Percentiles rank a stretch among this genome's conserved stretches.
Conservation (phyloP, 2,113 vertebrate species). For the Haplotaxodon microlepis region DNA sequence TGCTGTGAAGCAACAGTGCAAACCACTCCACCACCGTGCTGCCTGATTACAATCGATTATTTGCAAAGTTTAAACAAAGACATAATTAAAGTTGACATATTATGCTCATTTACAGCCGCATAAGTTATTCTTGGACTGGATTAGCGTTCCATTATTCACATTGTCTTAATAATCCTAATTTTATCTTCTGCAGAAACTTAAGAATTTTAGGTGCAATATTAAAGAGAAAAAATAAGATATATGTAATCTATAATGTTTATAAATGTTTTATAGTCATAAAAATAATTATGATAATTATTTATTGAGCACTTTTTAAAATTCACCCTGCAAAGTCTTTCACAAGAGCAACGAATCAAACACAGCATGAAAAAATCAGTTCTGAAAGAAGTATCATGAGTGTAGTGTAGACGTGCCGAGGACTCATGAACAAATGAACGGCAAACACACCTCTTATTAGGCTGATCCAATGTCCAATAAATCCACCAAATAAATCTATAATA, state of each 20-base stretch:
- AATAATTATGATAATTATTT: background rate
- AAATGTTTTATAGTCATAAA: background rate
- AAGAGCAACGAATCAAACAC: background rate
- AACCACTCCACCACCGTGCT: background rate
- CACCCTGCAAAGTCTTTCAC: background rate
- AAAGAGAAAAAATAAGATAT: background rate
- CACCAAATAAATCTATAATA: background rate
- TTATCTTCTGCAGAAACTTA: background rate
- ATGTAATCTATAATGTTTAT: background rate
- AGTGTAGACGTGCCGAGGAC: fast-evolving
- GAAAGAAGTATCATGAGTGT: background rate
- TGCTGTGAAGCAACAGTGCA: background rate
- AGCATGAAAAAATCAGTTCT: background rate
- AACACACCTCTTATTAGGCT: background rate
- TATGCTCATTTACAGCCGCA: background rate
- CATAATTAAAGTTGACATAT: background rate
- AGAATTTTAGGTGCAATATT: background rate
- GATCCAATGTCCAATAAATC: background rate
- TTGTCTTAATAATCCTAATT: fast-evolving
- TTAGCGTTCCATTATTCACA: fast-evolving
- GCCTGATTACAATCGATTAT: background rate
- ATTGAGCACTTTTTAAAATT: background rate
- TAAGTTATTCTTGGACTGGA: background rate
- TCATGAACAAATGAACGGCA: background rate
- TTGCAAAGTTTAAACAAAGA: background rate